Evolutionary conservation across 2,888 invertebrate species (phyloP), one percentile per base, ranked within the genome.

Genomic region (Conchocele bisecta): DNA sequence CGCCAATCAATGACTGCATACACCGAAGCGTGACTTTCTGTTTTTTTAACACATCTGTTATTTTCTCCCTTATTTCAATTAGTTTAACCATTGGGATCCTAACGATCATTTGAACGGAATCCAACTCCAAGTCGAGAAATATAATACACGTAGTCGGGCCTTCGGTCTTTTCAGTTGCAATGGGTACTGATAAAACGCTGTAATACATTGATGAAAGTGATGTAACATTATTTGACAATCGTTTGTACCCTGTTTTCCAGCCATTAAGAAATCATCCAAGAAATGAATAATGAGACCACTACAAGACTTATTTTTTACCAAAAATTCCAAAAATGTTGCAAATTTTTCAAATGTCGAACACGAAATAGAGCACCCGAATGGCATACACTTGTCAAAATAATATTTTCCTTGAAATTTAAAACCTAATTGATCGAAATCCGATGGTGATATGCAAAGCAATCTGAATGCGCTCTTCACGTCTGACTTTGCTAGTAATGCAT

Each of bases 321-420:
- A 26, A 50, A 28, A 63, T 35, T 72, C 67, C n/a, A 75, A 46
- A 42, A 75, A 71, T 0, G 67, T 59, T 22, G 75, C n/a, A 65
- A 72, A 76, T 35, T 42, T 64, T 44, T 76, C 68, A 56, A 64
- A 76, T 2, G 42, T 17, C 3, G 46, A 5, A 57, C 68, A 68
- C 0, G 48, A 44, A 29, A 72, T 51, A 11, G 48, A 58, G 35
- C 68, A 72, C 2, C 68, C 76, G 33, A 76, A 57, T 7, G 76
- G 69, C 2, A 75, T 31, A 28, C 50, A 42, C 17, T 60, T 58
- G 44, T 69, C 65, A 35, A 51, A 42, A 69, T 37, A 63, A 56
- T 54, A 72, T 2, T 57, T 20, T 6, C 44, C 48, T 11, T 60
- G 24, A 44, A 75, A 56, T 26, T 51, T 51, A 33, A 68, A 64